phyloP scores from a whole-genome alignment of 2,797 vertebrate species.

The Bufotes viridis region DNA sequence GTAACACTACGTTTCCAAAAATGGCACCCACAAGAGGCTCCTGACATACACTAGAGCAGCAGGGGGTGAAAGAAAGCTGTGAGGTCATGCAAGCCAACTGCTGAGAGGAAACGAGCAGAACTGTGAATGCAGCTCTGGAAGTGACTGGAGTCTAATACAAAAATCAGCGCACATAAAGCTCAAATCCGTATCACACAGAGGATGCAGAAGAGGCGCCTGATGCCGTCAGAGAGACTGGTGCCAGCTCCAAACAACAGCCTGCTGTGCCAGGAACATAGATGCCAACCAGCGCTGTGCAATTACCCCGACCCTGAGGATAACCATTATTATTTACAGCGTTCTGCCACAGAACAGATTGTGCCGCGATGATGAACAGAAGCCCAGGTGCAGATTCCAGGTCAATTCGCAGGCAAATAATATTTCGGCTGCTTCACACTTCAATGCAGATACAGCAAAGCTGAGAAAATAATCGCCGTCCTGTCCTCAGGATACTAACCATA shows the following conservation, averaged over 20 bases:
- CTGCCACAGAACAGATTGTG: conserved; percentile 13
- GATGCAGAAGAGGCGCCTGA: neutral
- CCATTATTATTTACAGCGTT: conserved; percentile 20
- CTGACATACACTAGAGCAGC: neutral
- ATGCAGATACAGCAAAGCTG: neutral
- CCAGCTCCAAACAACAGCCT: neutral
- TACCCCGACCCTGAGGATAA: neutral
- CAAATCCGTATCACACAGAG: neutral
- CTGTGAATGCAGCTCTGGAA: neutral
- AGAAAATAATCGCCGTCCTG: too few relatives aligned
- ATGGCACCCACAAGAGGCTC: too few relatives aligned
- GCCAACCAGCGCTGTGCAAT: neutral
- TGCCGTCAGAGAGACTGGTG: neutral
- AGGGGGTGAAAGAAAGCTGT: neutral
- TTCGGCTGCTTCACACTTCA: neutral
- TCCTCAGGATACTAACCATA: too few relatives aligned
- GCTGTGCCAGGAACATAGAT: neutral
- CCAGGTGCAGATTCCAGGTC: neutral
- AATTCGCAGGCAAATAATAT: neutral
- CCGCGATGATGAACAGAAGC: neutral
- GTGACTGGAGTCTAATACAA: too few relatives aligned
- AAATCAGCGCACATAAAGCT: neutral
- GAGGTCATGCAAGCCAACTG: neutral
- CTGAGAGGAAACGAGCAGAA: neutral
- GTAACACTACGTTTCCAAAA: too few relatives aligned